phyloP scores from a whole-genome alignment of 2,888 invertebrate species.

The Melanotus villosus region DNA sequence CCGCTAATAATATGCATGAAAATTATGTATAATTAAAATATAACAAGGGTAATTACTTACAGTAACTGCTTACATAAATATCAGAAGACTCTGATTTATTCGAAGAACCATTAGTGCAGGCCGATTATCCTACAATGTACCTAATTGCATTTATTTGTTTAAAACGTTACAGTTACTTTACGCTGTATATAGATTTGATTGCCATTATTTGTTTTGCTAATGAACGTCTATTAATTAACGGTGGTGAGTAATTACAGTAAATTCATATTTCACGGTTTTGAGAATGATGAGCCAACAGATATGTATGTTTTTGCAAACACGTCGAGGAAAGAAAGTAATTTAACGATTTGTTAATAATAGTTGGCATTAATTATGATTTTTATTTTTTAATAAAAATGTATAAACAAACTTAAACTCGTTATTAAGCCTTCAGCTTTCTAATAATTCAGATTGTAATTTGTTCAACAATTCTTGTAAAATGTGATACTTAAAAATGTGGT shows the following conservation, averaged over 20 bases:
- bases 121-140: conserved; percentile 25
- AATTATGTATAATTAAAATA: conserved; percentile 31
- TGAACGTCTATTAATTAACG: conserved; percentile 19
- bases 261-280: conserved; percentile 11
- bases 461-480: too few relatives aligned
- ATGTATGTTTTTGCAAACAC: conserved; percentile 9
- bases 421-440: too few relatives aligned
- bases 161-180: conserved; percentile 30
- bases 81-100: conserved; percentile 28
- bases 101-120: conserved; percentile 9
- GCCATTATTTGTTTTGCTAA: conserved; percentile 29
- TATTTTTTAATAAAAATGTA: too few relatives aligned
- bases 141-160: conserved; percentile 31
- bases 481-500: too few relatives aligned
- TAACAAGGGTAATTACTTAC: conserved; percentile 31
- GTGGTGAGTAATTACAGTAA: conserved; percentile 13
- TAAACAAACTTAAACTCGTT: too few relatives aligned
- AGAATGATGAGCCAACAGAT: conserved; percentile 2
- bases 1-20: conserved; percentile 26
- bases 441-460: too few relatives aligned
- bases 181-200: conserved; percentile 21
- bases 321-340: conserved; percentile 1
- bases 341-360: conserved; percentile 18
- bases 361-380: background rate
- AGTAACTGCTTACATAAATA: conserved; percentile 22